These are phyloP conservation scores for Podabrus alpinus DNA, from an alignment of 2,888 invertebrate genomes.

Conservation along the genomic window DNA sequence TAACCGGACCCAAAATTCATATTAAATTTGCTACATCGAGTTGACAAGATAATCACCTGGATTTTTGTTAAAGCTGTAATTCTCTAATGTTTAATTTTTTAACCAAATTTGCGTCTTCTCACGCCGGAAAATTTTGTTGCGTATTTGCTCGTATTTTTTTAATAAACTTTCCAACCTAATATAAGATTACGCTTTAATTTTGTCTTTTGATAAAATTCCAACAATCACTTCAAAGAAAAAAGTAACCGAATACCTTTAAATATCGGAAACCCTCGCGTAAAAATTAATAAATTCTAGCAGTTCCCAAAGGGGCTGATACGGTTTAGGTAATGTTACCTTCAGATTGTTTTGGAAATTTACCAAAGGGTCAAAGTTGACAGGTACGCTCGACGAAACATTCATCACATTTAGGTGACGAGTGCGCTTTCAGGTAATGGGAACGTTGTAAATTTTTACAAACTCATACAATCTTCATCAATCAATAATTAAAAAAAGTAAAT, in stretches of 20 bases:
- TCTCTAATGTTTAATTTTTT: no score
- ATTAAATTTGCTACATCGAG: no score
- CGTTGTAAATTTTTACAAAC: not conserved
- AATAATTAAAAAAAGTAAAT: not conserved
- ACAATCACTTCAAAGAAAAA: not conserved
- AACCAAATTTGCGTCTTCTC: no score
- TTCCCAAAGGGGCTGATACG: not conserved
- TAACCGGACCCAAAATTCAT: no score
- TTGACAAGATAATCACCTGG: no score
- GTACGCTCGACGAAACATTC: not conserved
- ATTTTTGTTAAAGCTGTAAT: no score
- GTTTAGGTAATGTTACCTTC: not conserved
- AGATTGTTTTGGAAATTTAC: not conserved
- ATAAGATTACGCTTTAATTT: no score
- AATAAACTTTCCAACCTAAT: no score
- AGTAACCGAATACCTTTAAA: not conserved
- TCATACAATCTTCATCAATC: not conserved
- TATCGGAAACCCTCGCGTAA: not conserved
- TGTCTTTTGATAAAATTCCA: not conserved
- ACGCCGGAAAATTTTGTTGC: no score
- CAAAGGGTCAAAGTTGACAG: not conserved
- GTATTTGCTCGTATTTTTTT: no score
- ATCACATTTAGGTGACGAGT: not conserved
- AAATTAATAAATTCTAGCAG: not conserved
- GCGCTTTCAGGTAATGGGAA: not conserved